Conservation (phyloP, 2,797 vertebrate species). For the Pogoniulus pusillus region DNA sequence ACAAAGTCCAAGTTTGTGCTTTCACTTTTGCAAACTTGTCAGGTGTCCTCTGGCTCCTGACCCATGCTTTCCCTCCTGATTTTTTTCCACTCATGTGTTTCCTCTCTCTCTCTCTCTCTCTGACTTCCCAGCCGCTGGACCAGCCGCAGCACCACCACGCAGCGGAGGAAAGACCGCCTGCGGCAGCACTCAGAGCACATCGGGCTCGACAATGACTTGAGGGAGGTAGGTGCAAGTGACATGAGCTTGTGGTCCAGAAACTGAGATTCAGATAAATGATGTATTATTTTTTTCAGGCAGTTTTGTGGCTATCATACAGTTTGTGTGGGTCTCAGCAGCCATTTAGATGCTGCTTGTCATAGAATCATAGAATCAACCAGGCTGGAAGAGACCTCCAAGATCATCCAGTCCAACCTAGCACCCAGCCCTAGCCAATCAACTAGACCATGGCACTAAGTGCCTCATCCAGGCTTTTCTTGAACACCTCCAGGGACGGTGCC, state of each 20-base stretch:
- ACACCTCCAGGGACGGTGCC: no score
- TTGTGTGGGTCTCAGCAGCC: not conserved
- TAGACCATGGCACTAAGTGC: no score
- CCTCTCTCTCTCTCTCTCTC: not conserved
- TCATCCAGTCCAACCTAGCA: no score
- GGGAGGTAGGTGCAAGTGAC: conserved; percentile 78
- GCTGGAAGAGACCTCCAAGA: no score
- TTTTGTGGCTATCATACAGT: not conserved
- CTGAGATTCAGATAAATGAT: not conserved
- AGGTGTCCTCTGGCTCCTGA: not conserved
- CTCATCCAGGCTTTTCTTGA: no score
- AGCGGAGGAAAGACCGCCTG: conserved; percentile 85
- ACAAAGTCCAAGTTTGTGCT: not conserved
- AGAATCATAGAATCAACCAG: no score
- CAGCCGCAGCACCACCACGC: conserved; percentile 83
- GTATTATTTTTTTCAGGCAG: not conserved
- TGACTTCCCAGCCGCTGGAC: conserved; percentile 83
- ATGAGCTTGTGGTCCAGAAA: not conserved
- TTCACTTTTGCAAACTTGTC: accelerated
- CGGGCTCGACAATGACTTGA: conserved; percentile 86
- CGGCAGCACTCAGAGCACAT: conserved; percentile 82
- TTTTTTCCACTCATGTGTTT: not conserved
- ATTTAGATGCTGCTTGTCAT: accelerated
- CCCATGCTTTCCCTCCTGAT: not conserved
- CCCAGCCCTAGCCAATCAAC: no score